Conservation (phyloP, 2,888 invertebrate species). For the Tuta absoluta region DNA sequence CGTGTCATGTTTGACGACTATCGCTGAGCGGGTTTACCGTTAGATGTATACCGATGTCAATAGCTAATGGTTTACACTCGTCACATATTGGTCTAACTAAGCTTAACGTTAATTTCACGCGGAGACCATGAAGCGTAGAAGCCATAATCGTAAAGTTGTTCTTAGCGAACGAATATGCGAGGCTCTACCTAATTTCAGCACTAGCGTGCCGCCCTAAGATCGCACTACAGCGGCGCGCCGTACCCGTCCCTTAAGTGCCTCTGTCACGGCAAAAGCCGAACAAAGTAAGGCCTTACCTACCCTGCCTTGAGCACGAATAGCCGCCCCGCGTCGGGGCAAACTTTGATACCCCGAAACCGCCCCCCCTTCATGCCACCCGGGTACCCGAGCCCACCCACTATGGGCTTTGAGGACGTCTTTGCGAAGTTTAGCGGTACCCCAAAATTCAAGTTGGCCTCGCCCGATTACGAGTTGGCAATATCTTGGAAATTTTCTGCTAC, state of each 20-base stretch:
- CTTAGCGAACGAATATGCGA: not conserved
- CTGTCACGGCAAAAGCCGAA: constrained; percentile 79
- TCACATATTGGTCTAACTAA: not conserved
- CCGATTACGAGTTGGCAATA: constrained; percentile 77
- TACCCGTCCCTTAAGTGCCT: constrained; percentile 79
- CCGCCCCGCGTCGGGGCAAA: constrained; percentile 71
- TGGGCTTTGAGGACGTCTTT: constrained; percentile 79
- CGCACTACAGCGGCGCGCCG: constrained; percentile 47
- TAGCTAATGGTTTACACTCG: constrained; percentile 3
- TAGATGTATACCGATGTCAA: not conserved
- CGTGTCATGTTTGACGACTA: not conserved
- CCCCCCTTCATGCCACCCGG: constrained; percentile 61
- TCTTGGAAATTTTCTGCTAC: constrained; percentile 75
- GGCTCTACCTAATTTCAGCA: constrained; percentile 20
- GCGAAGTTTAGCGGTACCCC: constrained; percentile 78
- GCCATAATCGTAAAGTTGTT: not conserved
- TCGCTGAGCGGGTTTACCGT: constrained; percentile 1
- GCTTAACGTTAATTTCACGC: not conserved
- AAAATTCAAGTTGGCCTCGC: constrained; percentile 73
- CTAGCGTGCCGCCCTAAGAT: constrained; percentile 49
- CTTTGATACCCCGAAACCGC: constrained; percentile 74
- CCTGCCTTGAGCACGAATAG: constrained; percentile 28
- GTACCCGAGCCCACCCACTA: constrained; percentile 70
- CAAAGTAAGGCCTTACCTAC: constrained; percentile 67
- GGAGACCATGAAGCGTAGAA: not conserved